Conservation (phyloP, 2,888 invertebrate species). For the Iselma pallidipennis region DNA sequence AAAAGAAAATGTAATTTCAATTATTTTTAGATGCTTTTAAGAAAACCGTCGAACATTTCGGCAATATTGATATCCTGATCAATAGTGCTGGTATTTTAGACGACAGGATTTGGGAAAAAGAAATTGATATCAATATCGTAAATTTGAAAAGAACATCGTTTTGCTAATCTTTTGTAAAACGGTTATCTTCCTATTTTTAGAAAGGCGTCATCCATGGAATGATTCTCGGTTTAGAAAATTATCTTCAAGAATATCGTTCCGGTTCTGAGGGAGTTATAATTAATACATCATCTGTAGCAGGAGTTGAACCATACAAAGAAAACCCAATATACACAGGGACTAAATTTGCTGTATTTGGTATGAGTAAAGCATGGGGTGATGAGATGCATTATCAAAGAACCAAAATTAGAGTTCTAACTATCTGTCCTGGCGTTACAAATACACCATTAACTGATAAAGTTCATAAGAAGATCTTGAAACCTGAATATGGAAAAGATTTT, state of each 20-base stretch:
- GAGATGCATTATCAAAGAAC: constrained; percentile 46
- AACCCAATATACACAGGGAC: constrained; percentile 15
- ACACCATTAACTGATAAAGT: constrained; percentile 47
- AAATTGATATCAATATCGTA: constrained; percentile 59
- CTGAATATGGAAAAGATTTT: constrained; percentile 19
- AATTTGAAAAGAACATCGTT: background rate
- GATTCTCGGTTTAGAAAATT: constrained; percentile 19
- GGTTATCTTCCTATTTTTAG: background rate
- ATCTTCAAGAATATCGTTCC: constrained; percentile 12
- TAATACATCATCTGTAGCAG: constrained; percentile 15
- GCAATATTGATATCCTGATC: constrained; percentile 32
- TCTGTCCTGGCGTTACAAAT: constrained; percentile 60
- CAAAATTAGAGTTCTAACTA: constrained; percentile 58
- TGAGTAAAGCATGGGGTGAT: constrained; percentile 16
- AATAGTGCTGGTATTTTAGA: constrained; percentile 51
- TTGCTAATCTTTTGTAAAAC: too few species aligned
- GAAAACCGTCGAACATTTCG: constrained; percentile 31
- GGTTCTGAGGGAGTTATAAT: constrained; percentile 10
- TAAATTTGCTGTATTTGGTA: constrained; percentile 17
- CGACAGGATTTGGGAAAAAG: constrained; percentile 73
- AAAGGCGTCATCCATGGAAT: constrained; percentile 21
- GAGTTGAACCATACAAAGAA: constrained; percentile 2
- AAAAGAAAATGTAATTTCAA: too few species aligned
- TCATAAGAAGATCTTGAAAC: constrained; percentile 26
- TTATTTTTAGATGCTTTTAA: constrained; percentile 35